A percentile compares a stretch with the other conserved stretches of the same genome.
Evolutionary conservation across 2,888 invertebrate species (phyloP).

Genomic region (Caenorhabditis virilis): DNA sequence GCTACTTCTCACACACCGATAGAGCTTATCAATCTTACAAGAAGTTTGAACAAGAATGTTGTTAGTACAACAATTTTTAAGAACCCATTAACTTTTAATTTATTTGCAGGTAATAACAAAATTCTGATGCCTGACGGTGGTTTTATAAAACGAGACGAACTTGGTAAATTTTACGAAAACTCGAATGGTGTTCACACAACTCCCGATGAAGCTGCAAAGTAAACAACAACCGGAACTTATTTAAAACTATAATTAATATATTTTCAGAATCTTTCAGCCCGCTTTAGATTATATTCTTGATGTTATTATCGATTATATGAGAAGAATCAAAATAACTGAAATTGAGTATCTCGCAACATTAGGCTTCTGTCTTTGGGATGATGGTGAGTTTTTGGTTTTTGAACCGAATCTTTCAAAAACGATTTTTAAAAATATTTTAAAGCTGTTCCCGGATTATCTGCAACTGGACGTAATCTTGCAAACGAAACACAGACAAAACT

Average conservation of each 20-base stretch:
- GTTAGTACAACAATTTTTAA: too few relatives aligned
- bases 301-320: conserved; percentile 62
- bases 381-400: conserved; percentile 39
- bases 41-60: conserved; percentile 51
- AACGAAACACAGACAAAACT: conserved; percentile 54
- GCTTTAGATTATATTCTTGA: conserved; percentile 60
- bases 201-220: conserved; percentile 60
- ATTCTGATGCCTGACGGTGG: conserved; percentile 65
- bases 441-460: conserved; percentile 49
- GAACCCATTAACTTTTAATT: too few relatives aligned
- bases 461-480: conserved; percentile 42
- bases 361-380: conserved; percentile 64
- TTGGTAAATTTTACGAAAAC: conserved; percentile 60
- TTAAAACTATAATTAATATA: not conserved
- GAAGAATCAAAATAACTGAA: conserved; percentile 53
- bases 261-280: conserved; percentile 58
- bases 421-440: conserved; percentile 11
- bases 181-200: conserved; percentile 51
- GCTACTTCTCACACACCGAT: conserved; percentile 63
- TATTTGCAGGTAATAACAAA: conserved; percentile 51
- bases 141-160: conserved; percentile 55
- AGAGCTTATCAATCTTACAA: conserved; percentile 61
- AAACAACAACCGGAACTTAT: not conserved
- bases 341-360: conserved; percentile 57
- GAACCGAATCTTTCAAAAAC: not conserved